A percentile compares a stretch with the other conserved stretches of the same genome.
Evolutionary conservation across 2,113 vertebrate genomes (phyloP).

Genomic region (Cacatua alba): DNA sequence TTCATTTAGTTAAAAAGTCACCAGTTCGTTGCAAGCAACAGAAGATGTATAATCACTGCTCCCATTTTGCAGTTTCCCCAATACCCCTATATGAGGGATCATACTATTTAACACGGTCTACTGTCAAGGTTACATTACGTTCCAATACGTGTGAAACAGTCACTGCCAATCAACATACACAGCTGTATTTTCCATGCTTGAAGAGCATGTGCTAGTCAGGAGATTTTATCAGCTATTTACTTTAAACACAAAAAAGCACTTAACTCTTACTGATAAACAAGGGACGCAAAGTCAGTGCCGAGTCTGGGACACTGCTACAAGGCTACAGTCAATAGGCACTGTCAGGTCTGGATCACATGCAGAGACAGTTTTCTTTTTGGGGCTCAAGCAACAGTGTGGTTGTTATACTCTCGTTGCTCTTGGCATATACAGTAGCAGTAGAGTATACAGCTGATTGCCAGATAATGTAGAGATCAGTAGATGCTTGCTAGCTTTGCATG

Average conservation of each 20-base stretch:
- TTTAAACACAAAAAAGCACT: neutral
- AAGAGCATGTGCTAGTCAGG: neutral
- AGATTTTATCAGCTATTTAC: constrained; percentile 43
- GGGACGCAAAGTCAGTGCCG: neutral
- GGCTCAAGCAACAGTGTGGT: neutral
- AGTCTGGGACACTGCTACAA: neutral
- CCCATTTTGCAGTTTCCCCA: neutral
- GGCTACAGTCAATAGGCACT: neutral
- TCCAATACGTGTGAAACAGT: neutral
- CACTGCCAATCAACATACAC: neutral
- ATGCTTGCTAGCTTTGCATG: neutral
- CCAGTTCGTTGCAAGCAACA: neutral
- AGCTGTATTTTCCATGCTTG: neutral
- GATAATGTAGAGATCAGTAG: neutral
- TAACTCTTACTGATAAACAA: neutral
- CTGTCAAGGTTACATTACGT: constrained; percentile 11
- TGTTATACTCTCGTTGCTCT: fast-evolving
- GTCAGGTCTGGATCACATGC: neutral
- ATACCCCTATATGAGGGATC: neutral
- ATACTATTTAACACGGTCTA: neutral
- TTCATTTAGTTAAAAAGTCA: neutral
- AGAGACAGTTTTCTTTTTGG: neutral
- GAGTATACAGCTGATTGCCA: neutral
- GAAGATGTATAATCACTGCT: neutral
- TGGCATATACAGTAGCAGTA: fast-evolving